Evolutionary conservation across 2,113 vertebrate species (phyloP).

Genomic region (Takifugu flavidus): DNA sequence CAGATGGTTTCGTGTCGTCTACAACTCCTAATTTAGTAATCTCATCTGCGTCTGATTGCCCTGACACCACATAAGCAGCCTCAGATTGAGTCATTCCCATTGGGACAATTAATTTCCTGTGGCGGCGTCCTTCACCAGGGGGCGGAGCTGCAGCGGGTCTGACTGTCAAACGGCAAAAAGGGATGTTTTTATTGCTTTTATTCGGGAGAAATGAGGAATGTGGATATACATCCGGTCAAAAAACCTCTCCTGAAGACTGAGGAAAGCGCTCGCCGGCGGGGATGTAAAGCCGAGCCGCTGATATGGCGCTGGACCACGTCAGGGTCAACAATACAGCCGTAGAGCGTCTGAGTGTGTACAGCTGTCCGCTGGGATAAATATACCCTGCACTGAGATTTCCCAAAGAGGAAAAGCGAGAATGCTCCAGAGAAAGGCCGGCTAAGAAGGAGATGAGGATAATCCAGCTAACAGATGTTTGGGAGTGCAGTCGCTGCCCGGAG

Average conservation of each 20-base stretch:
- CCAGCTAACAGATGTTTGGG: slow-evolving; percentile 64
- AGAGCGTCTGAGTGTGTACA: slow-evolving; percentile 39
- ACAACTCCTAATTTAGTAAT: slow-evolving; percentile 44
- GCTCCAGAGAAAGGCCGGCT: slow-evolving; percentile 41
- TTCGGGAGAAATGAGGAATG: neutral
- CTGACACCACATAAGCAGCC: slow-evolving; percentile 37
- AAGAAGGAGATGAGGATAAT: slow-evolving; percentile 59
- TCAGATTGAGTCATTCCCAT: slow-evolving; percentile 55
- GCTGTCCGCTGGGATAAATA: slow-evolving; percentile 36
- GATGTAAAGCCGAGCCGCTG: slow-evolving; percentile 1
- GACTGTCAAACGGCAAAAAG: neutral
- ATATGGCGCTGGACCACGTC: slow-evolving; percentile 12
- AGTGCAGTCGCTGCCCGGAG: slow-evolving; percentile 42
- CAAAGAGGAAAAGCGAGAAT: slow-evolving; percentile 44
- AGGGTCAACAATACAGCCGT: slow-evolving; percentile 23
- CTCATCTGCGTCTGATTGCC: slow-evolving; percentile 51
- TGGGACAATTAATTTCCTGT: slow-evolving; percentile 55
- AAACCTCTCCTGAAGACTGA: neutral
- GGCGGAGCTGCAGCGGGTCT: slow-evolving; percentile 5
- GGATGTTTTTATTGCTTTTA: neutral
- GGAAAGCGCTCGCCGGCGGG: neutral
- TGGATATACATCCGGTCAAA: too few species aligned
- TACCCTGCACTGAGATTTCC: slow-evolving; percentile 33
- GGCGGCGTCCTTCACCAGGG: slow-evolving; percentile 26
- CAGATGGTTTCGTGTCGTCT: slow-evolving; percentile 48